Percentiles rank a stretch among this genome's conserved stretches.
Conservation (phyloP, 2,888 invertebrate genomes). For the Thecophora atra region DNA sequence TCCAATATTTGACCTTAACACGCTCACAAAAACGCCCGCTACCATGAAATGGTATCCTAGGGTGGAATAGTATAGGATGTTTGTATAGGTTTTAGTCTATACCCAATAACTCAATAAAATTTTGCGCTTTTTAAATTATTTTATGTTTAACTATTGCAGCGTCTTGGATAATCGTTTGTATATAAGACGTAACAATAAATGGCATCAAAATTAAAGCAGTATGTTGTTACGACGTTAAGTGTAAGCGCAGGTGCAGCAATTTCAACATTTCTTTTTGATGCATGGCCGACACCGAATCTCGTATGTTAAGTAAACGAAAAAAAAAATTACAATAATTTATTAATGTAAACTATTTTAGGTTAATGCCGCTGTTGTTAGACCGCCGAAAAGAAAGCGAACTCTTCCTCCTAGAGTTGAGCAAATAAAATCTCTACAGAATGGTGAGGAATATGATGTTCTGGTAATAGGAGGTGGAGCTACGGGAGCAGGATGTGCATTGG, state of each 20-base stretch:
- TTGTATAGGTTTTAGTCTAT: no score
- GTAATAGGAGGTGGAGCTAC: slow-evolving; percentile 98
- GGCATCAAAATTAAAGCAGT: slow-evolving; percentile 64
- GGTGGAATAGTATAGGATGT: no score
- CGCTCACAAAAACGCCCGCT: no score
- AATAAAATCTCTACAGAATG: slow-evolving; percentile 78
- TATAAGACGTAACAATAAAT: slow-evolving; percentile 31
- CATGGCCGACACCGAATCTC: slow-evolving; percentile 53
- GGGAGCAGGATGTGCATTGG: slow-evolving; percentile 95
- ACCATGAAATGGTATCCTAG: no score
- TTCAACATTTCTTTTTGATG: slow-evolving; percentile 60
- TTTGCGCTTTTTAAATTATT: no score
- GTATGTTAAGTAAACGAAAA: slow-evolving; percentile 37
- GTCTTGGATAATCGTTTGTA: not conserved
- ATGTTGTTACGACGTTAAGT: slow-evolving; percentile 63
- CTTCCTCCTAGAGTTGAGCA: slow-evolving; percentile 84
- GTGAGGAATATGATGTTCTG: slow-evolving; percentile 87
- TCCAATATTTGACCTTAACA: no score
- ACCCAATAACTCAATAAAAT: no score
- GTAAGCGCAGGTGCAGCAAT: slow-evolving; percentile 62
- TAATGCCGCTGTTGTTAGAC: slow-evolving; percentile 57
- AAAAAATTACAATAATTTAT: slow-evolving; percentile 5
- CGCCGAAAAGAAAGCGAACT: slow-evolving; percentile 72
- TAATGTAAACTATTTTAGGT: slow-evolving; percentile 51
- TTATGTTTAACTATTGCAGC: not conserved